These are phyloP conservation scores for Lepidocyrtinus sp. DNA, from an alignment of 2,888 invertebrate species.

Conservation along the genomic window DNA sequence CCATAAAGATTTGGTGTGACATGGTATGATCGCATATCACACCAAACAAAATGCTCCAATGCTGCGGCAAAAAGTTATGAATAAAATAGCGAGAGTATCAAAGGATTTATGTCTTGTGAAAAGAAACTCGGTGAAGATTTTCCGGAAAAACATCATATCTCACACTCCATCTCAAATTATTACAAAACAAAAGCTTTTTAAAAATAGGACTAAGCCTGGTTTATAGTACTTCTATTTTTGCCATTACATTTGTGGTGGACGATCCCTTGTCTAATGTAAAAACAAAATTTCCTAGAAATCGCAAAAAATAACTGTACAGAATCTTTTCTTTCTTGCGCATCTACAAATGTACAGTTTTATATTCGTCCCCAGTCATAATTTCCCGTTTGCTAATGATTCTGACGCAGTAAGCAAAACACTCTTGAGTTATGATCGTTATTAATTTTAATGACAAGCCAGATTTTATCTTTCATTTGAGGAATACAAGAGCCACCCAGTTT, in stretches of 20 bases:
- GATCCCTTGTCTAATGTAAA: background rate
- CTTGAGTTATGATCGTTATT: background rate
- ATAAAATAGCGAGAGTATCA: too few relatives aligned
- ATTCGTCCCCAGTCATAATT: background rate
- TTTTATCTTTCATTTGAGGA: background rate
- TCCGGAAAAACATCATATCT: background rate
- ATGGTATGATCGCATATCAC: background rate
- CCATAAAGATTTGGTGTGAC: background rate
- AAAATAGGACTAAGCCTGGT: background rate
- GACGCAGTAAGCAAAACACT: background rate
- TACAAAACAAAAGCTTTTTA: background rate
- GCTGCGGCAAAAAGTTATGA: background rate
- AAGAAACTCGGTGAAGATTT: background rate
- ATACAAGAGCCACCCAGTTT: background rate
- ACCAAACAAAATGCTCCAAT: background rate
- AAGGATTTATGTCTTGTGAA: too few relatives aligned
- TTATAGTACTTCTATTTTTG: background rate
- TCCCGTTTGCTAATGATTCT: background rate
- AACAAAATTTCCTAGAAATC: background rate
- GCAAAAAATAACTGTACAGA: background rate
- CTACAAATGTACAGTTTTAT: background rate
- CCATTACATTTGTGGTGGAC: background rate
- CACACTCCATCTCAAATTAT: too few relatives aligned
- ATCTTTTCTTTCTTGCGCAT: too few relatives aligned
- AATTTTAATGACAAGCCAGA: background rate